Percentiles rank a stretch among this genome's conserved stretches.
Evolutionary conservation across 2,888 invertebrate genomes (phyloP).

Genomic region (Linyphia triangularis): DNA sequence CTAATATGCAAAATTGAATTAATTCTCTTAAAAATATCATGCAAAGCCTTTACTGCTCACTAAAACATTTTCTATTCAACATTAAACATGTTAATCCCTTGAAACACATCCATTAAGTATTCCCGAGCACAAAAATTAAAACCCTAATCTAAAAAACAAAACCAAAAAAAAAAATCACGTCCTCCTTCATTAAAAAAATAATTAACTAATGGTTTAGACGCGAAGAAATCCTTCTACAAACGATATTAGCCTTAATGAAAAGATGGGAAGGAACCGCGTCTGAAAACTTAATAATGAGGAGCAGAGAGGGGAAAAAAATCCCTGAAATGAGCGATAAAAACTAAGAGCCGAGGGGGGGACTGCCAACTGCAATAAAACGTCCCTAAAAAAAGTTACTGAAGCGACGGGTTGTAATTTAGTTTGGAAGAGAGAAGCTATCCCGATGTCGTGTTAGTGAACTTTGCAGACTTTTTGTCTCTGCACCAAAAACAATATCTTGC

Average conservation of each 20-base stretch:
- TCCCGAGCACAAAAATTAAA: conserved; percentile 26
- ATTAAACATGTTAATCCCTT: conserved; percentile 11
- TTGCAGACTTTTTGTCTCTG: conserved; percentile 69
- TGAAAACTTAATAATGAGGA: conserved; percentile 71
- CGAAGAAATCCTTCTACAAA: conserved; percentile 35
- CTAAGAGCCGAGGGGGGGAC: neutral
- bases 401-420: conserved; percentile 59
- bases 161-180: neutral
- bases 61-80: conserved; percentile 11
- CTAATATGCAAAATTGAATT: neutral
- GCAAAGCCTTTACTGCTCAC: neutral
- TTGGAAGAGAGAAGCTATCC: conserved; percentile 29
- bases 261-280: conserved; percentile 12
- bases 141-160: neutral
- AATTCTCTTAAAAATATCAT: neutral
- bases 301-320: conserved; percentile 17
- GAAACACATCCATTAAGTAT: conserved; percentile 33
- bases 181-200: conserved; percentile 46
- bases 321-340: conserved; percentile 30
- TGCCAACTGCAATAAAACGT: conserved; percentile 68
- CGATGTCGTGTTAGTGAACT: conserved; percentile 72
- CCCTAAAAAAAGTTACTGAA: conserved; percentile 55
- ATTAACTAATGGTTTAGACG: conserved; percentile 58
- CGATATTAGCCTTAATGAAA: conserved; percentile 68
- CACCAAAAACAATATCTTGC: conserved; percentile 73